Evolutionary conservation across 2,113 vertebrate genomes (phyloP).

Genomic region (Tyrannus savana): DNA sequence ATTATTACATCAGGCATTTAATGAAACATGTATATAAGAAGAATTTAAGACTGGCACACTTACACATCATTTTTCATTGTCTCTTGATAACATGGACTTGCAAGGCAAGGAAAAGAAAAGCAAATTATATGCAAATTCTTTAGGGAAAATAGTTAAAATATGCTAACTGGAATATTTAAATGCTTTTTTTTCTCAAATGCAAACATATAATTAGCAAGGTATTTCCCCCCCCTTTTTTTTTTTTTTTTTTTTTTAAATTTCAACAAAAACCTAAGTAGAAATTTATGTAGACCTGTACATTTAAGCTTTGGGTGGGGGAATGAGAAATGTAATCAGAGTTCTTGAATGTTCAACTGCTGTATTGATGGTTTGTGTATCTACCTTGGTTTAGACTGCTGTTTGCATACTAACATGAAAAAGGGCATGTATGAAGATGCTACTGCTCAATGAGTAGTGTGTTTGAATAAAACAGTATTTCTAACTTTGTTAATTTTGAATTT

Average conservation of each 20-base stretch:
- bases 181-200: not conserved
- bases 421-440: not conserved
- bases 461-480: not conserved
- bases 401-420: not conserved
- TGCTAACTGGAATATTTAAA: not conserved
- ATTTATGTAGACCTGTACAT: not conserved
- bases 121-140: not conserved
- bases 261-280: not conserved
- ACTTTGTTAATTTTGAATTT: conserved; percentile 19
- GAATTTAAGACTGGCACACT: conserved; percentile 9
- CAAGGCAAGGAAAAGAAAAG: not conserved
- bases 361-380: conserved; percentile 8
- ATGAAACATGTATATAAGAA: not conserved
- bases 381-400: conserved; percentile 5
- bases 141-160: conserved; percentile 23
- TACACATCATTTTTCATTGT: conserved; percentile 17
- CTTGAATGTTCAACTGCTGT: not conserved
- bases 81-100: conserved; percentile 8
- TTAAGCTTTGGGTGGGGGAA: not conserved
- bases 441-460: not conserved
- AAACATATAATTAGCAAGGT: not conserved
- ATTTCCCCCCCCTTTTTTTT: not conserved
- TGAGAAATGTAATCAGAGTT: not conserved
- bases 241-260: not conserved
- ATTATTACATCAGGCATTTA: not conserved